Evolutionary conservation across 1,140 invertebrate genomes (phyloP).

Genomic region (Batillaria attramentaria): DNA sequence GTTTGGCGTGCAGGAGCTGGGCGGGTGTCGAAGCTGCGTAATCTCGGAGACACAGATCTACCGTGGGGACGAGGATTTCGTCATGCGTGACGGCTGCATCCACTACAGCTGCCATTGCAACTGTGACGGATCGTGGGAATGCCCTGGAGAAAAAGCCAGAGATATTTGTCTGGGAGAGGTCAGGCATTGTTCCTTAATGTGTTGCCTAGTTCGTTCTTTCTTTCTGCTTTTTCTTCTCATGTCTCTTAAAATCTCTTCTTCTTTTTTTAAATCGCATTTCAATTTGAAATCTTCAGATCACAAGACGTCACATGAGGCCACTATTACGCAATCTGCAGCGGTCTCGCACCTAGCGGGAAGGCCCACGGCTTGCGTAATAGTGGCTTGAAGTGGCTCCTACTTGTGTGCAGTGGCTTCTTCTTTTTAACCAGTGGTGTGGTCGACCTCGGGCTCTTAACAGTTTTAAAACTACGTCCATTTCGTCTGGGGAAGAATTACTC

Average conservation of each 20-base stretch:
- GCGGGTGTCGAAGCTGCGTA: conserved; percentile 36
- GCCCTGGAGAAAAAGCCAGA: conserved; percentile 53
- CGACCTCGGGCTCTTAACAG: no score
- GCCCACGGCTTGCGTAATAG: no score
- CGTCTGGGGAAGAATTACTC: no score
- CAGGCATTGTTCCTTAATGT: background rate
- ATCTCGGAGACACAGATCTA: conserved; percentile 37
- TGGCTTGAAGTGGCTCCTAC: no score
- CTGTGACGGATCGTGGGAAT: conserved; percentile 58
- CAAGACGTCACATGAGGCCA: no score
- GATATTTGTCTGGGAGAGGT: conserved; percentile 48
- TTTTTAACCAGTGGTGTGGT: no score
- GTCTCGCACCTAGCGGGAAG: no score
- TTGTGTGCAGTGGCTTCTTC: no score
- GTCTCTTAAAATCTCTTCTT: background rate
- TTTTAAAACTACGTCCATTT: no score
- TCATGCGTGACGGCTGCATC: conserved; percentile 46
- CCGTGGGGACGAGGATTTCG: conserved; percentile 40
- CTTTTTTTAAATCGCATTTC: background rate
- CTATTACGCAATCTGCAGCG: no score
- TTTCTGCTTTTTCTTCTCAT: background rate
- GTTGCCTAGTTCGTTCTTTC: background rate
- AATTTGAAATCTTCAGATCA: no score
- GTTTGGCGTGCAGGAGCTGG: background rate
- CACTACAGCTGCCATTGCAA: conserved; percentile 55